Conservation (phyloP, 2,113 vertebrate species). For the Hypanus sabinus region DNA sequence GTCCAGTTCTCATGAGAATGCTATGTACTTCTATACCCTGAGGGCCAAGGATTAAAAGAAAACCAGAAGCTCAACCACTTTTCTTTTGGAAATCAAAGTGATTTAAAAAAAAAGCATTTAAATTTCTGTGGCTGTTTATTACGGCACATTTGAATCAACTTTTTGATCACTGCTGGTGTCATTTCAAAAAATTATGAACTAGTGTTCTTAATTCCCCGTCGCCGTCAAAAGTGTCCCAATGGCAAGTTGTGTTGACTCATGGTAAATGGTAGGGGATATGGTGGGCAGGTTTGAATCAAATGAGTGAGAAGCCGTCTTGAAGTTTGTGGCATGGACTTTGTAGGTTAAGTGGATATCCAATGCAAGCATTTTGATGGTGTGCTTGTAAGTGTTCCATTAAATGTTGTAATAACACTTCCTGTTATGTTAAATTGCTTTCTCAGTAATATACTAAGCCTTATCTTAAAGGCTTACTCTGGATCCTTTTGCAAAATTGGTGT, state of each 20-base stretch:
- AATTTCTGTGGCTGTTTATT: background rate
- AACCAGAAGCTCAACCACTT: background rate
- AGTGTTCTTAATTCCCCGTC: background rate
- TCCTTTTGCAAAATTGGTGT: background rate
- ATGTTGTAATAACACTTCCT: too few relatives aligned
- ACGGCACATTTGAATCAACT: background rate
- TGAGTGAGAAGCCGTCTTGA: background rate
- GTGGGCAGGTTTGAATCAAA: background rate
- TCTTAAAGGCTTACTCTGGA: background rate
- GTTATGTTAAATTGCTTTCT: background rate
- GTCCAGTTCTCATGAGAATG: conserved; percentile 5
- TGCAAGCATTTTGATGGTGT: background rate
- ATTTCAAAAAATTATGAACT: background rate
- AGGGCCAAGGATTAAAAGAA: background rate
- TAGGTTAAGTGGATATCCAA: background rate
- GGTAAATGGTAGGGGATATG: background rate
- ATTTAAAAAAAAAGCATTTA: background rate
- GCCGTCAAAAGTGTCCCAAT: background rate
- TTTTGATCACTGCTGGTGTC: background rate
- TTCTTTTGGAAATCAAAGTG: conserved; percentile 16
- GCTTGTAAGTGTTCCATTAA: background rate
- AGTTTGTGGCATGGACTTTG: background rate
- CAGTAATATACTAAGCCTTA: background rate
- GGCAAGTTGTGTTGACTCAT: background rate
- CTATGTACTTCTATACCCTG: too few relatives aligned